Base-by-base conservation (phyloP, 1,140 invertebrate genomes). In the Calliphora vicina region DNA sequence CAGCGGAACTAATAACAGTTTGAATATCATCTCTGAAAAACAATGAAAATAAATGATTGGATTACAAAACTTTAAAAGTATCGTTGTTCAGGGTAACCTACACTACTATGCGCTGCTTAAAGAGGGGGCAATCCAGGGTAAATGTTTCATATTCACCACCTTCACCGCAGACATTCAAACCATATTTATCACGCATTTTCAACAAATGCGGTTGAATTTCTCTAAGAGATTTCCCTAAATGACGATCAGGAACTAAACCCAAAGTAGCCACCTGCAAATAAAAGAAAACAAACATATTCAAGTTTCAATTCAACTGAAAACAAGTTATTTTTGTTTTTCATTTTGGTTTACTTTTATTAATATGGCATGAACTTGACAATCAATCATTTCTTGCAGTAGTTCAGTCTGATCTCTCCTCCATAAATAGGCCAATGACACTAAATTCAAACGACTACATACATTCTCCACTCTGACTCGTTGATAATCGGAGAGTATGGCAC, bases 131-230 rank as follows among this genome's bases (percentile, higher is more conserved):
- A 92, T 99, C 97, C 82, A 99, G 92, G 15, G 98, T 99, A 89
- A 99, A 97, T 42, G 98, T 98, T 92, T 99, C 99, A 91, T 99
- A 99, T 91, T 99, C 99, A 74, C 99, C 99, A 61, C 99, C 99
- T 93, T 99, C 99, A 67, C 99, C 99, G 92, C 99, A 99, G 72
- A 99, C 94, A 93, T 99, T 99, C 83, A 99, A 92, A 23, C 97
- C 97, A 92, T 97, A 99, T 91, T 98, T 97, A 91, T 96, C 94
- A 89, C 96, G 95, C 94, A 99, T 97, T 91, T 96, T 93, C 82
- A 95, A 87, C 86, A 99, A 93, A 91, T 98, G 95, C 23, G 96
- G 93, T 89, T 97, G 94, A 89, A 99, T 94, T 86, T 98, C 94
- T 84, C 93, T 92, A 84, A 99, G 92, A 35, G 95, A 94, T 92